Conservation (phyloP, 2,888 invertebrate species). For the Choreutis nemorana region DNA sequence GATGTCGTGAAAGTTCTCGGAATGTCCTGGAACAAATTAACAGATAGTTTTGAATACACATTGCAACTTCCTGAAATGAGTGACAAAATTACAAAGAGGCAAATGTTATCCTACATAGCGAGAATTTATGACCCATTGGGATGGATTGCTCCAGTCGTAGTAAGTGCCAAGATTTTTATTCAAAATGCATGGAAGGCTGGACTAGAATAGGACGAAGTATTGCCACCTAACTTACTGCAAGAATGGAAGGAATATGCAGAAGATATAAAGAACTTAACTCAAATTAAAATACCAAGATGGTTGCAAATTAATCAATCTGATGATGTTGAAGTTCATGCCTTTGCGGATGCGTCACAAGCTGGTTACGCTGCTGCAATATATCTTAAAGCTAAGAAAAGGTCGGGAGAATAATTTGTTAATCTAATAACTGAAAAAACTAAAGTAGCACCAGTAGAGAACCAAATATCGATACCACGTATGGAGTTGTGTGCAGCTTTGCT, state of each 20-base stretch:
- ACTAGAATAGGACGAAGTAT: slow-evolving; percentile 11
- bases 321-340: slow-evolving; percentile 11
- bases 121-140: no score
- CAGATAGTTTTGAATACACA: no score
- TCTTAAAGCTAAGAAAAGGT: slow-evolving; percentile 2
- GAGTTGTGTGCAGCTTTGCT: slow-evolving; percentile 13
- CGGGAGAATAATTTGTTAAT: slow-evolving; percentile 2
- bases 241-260: slow-evolving; percentile 10
- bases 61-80: no score
- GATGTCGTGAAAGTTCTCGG: no score
- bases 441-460: slow-evolving; percentile 10
- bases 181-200: slow-evolving; percentile 12
- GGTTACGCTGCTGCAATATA: slow-evolving; percentile 14
- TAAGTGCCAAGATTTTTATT: slow-evolving; percentile 12
- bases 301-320: background rate
- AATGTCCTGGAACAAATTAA: no score
- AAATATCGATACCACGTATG: slow-evolving; percentile 12
- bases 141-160: slow-evolving; percentile 8
- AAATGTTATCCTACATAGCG: no score
- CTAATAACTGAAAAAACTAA: slow-evolving; percentile 12
- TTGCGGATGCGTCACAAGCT: slow-evolving; percentile 11
- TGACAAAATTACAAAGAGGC: no score
- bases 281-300: slow-evolving; percentile 11
- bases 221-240: slow-evolving; percentile 5
- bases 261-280: slow-evolving; percentile 5